Conservation (phyloP, 1,140 invertebrate species). For the Drosophila willistoni region DNA sequence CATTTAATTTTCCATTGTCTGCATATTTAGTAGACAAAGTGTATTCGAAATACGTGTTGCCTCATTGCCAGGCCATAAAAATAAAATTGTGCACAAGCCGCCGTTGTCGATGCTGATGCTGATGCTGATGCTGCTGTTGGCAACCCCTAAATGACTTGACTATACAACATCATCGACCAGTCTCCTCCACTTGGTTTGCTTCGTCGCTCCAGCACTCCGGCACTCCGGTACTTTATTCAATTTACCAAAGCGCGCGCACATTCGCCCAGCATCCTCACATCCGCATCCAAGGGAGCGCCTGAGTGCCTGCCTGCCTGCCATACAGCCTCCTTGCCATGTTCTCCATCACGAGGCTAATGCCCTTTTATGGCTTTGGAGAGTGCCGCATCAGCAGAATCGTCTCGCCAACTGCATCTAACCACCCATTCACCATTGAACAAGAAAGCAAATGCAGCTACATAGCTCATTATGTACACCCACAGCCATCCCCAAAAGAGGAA, state of each 20-base stretch:
- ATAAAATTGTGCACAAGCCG: constrained; percentile 49
- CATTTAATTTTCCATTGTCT: constrained; percentile 8
- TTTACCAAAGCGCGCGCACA: constrained; percentile 61
- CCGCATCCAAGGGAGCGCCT: not conserved
- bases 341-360: constrained; percentile 67
- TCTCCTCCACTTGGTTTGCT: constrained; percentile 26
- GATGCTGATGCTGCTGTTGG: constrained; percentile 30
- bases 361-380: constrained; percentile 75
- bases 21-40: constrained; percentile 28
- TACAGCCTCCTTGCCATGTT: constrained; percentile 27
- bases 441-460: constrained; percentile 24
- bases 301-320: constrained; percentile 15
- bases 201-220: constrained; percentile 15
- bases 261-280: not conserved
- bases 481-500: not conserved
- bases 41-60: constrained; percentile 28
- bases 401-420: constrained; percentile 30
- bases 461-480: constrained; percentile 61
- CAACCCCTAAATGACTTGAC: constrained; percentile 71
- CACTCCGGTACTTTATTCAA: constrained; percentile 63
- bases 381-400: constrained; percentile 67
- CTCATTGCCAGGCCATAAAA: constrained; percentile 49
- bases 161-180: constrained; percentile 40
- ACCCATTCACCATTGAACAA: constrained; percentile 24
- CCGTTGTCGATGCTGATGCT: not conserved